Evolutionary conservation across 2,113 vertebrate species (phyloP), one percentile per base, ranked within the genome.

Genomic region (Gasterosteus aculeatus): DNA sequence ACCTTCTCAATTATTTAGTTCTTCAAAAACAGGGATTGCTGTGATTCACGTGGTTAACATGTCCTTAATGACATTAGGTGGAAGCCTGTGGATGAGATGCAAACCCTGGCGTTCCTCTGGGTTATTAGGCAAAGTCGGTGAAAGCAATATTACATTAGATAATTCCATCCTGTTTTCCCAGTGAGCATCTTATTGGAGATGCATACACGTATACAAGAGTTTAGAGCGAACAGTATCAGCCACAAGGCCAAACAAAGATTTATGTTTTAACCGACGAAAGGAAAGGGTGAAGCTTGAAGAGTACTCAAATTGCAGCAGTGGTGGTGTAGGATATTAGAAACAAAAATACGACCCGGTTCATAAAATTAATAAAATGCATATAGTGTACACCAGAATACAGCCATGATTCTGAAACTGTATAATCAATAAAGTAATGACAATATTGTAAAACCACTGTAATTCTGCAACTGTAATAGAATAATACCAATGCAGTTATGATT

Each of bases 201-300:
- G 59, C 9, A 74, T 60, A 58, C 1, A 62, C n/a, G n/a, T 74
- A 63, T n/a, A 22, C 58, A 19, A 41, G 3, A 33, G 61, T 65
- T 47, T 22, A 38, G 29, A 57, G 5, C 10, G 44, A 54, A 69
- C n/a, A 65, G 56, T 74, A 16, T 63, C 5, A 44, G 58, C 54
- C 46, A 42, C 39, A 42, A 60, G 49, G 22, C 35, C 18, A 57
- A 67, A 74, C 5, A 7, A 15, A 59, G 12, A 49, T 64, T 5
- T 8, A 33, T 58, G 41, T 53, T 39, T 41, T 42, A 66, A 46
- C 22, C n/a, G 5, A 71, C 33, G 35, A 51, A 18, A 74, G 65
- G 41, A 74, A 71, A 64, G 47, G 49, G 33, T 80, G 78, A 65
- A 60, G 54, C n/a, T 69, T 57, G 29, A 87, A 65, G 31, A 63